Base-by-base conservation (phyloP, 1,140 invertebrate genomes). In the Drosophila lowei region DNA sequence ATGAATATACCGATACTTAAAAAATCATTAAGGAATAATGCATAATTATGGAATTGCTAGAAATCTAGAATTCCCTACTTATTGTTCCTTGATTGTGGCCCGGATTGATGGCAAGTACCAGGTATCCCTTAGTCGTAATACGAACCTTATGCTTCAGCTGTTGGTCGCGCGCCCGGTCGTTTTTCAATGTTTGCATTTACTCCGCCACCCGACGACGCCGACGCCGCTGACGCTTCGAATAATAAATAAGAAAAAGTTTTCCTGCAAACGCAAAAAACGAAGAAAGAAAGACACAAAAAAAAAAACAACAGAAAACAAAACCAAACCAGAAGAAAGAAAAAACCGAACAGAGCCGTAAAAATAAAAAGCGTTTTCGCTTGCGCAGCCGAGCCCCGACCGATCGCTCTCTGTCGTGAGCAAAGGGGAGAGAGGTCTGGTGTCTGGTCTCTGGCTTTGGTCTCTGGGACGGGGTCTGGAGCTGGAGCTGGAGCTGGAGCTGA, bases 171-270 rank as follows among this genome's bases (percentile, higher is more conserved):
- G 60, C 55, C 65, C 58, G 73, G 50, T 89, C 67, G 66, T 89
- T 86, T 86, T 85, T 85, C 77, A 86, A 76, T 72, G 81, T 77
- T 86, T 86, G 72, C 77, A 62, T 71, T 77, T 62, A 58, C 57
- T 75, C 65, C 60, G 62, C 53, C 49, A 43, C 48, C 46, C 50
- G 50, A 54, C 23, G 59, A 61, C 66, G 62, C 34, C 34, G 34
- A 38, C 34, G 34, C 34, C 11, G 34, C 34, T 38, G 34, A 38
- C 11, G 34, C 55, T 78, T 78, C 77, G 79, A 89, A 89, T 89
- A 89, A 89, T 89, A 89, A 89, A 89, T 89, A 89, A 89, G 84
- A 89, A 89, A 89, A 89, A 89, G 85, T 89, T 85, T 89, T 89
- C 71, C 85, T 89, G 85, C 72, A 88, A 72, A 77, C 66, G 77